Evolutionary conservation across 1,140 invertebrate species (phyloP).

Genomic region (Lasioglossum albipes): DNA sequence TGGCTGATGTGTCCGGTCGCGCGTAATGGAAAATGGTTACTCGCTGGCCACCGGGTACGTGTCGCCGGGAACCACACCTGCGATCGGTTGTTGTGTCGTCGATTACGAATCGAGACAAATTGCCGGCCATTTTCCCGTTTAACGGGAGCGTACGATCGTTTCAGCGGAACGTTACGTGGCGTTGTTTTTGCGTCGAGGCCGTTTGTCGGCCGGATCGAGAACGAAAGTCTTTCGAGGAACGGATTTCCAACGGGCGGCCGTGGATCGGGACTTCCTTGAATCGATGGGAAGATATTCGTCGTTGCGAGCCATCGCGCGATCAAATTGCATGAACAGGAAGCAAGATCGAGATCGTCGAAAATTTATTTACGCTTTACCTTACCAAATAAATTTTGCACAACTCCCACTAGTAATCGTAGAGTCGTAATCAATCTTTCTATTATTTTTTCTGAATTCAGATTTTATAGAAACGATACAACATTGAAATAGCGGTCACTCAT

Average conservation of each 20-base stretch:
- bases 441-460: too few relatives aligned
- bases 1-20: too few relatives aligned
- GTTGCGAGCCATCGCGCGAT: too few relatives aligned
- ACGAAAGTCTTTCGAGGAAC: slow-evolving; percentile 33
- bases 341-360: too few relatives aligned
- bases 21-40: slow-evolving; percentile 17
- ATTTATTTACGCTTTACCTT: too few relatives aligned
- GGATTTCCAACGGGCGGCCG: slow-evolving; percentile 5
- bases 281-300: not conserved
- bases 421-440: too few relatives aligned
- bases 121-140: slow-evolving; percentile 51
- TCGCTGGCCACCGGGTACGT: slow-evolving; percentile 50
- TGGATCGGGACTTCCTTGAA: not conserved
- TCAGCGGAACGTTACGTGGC: slow-evolving; percentile 10
- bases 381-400: too few relatives aligned
- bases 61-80: slow-evolving; percentile 53
- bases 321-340: too few relatives aligned
- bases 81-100: slow-evolving; percentile 41
- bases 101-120: slow-evolving; percentile 52
- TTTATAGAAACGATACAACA: too few relatives aligned
- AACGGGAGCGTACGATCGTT: slow-evolving; percentile 14
- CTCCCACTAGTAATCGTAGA: too few relatives aligned
- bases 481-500: too few relatives aligned
- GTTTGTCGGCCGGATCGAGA: not conserved
- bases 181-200: not conserved